Conservation (phyloP, 2,113 vertebrate species). For the Sardina pilchardus region DNA sequence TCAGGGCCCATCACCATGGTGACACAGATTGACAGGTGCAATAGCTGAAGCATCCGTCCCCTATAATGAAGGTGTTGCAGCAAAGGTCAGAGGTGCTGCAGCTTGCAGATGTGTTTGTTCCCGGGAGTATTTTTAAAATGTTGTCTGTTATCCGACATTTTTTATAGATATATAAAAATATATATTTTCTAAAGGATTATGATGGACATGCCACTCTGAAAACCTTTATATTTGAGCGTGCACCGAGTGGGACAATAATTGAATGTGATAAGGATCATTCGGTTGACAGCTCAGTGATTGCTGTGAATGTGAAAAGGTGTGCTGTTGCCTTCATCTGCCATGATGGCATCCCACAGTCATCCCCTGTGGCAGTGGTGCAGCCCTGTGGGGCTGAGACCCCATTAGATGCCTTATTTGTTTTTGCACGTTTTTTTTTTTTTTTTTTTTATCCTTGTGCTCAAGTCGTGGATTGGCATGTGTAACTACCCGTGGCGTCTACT, state of each 20-base stretch:
- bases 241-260: neutral
- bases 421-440: neutral
- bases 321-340: neutral
- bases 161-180: neutral
- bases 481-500: slow-evolving; percentile 22
- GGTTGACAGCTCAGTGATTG: neutral
- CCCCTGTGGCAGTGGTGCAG: neutral
- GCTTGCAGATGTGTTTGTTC: neutral
- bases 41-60: neutral
- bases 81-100: slow-evolving; percentile 12
- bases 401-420: neutral
- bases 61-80: slow-evolving; percentile 33
- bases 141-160: neutral
- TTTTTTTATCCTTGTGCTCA: neutral
- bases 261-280: neutral
- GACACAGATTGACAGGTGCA: slow-evolving; percentile 26
- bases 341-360: neutral
- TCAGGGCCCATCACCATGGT: slow-evolving; percentile 35
- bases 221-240: neutral
- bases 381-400: neutral
- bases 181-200: neutral
- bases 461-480: slow-evolving; percentile 53
- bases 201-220: neutral
- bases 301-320: slow-evolving; percentile 8
- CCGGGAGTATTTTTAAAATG: neutral